Evolutionary conservation across 2,888 invertebrate species (phyloP), one percentile per base, ranked within the genome.

Genomic region (Thyatira batis): DNA sequence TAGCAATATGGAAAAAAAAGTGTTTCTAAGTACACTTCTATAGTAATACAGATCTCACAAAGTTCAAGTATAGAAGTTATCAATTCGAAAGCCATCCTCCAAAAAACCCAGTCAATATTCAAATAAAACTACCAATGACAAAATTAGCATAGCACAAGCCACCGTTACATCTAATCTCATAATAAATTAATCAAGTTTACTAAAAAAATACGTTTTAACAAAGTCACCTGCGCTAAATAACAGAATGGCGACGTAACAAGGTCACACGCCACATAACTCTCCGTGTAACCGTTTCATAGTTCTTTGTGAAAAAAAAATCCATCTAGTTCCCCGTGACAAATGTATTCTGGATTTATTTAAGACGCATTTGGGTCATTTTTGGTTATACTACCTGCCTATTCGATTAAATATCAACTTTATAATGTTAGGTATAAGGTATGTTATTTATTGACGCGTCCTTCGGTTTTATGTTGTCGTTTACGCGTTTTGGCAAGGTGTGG

Each of bases 221-320:
- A 17, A 39, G 39, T 39, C 39, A 43, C 50, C 50, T 50, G 50
- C 13, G 39, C 50, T 50, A 50, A 50, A 50, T 43, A 43, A 50
- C 39, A 13, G 8, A 39, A 17, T 17, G 25, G 13, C 50, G 50
- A 43, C 50, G 39, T 10, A 43, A 50, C 50, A 50, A 50, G 50
- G 50, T 25, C 50, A 50, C 50, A 21, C 39, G 39, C 39, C 39
- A 39, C 43, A 43, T 50, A 39, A 25, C 25, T 50, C 50, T 39
- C 39, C 39, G 8, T 50, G 50, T 50, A 50, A 50, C 39, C 39
- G 39, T 50, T 50, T 43, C 39, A 39, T 39, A 39, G 39, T n/a
- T 39, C 39, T 39, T 39, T 39, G 39, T 39, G n/a, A n/a, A n/a
- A 39, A 39, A 39, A 23, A 39, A 39, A 39, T 17, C 39, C 17